These are phyloP conservation scores for Lagocephalus sceleratus DNA, from an alignment of 2,797 vertebrate species.

Conservation along the genomic window DNA sequence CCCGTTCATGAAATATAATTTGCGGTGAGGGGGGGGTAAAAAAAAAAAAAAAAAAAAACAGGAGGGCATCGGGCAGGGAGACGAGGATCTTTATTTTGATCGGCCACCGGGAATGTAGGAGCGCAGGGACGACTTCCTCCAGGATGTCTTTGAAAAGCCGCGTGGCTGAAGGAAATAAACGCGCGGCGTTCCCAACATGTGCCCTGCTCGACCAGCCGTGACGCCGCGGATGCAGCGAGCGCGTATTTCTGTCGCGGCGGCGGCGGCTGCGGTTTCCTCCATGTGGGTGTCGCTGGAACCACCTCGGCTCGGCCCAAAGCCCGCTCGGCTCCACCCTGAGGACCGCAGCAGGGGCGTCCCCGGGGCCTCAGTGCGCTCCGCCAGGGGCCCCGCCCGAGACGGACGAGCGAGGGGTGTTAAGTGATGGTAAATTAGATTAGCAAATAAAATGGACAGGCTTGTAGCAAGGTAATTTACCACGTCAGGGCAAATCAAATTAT, in stretches of 20 bases:
- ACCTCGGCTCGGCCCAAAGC: not conserved
- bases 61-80: slow-evolving; percentile 16
- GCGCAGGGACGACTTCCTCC: slow-evolving; percentile 6
- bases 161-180: slow-evolving; percentile 1
- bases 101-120: slow-evolving; percentile 19
- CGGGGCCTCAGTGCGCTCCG: slow-evolving; percentile 18
- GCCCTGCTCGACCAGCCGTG: slow-evolving; percentile 2
- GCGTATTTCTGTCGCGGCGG: slow-evolving; percentile 18
- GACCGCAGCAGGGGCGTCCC: not conserved
- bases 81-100: slow-evolving; percentile 32
- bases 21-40: slow-evolving; percentile 8
- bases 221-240: slow-evolving; percentile 31
- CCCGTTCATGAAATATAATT: slow-evolving; percentile 26
- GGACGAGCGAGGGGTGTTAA: slow-evolving; percentile 47
- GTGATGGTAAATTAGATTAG: slow-evolving; percentile 61
- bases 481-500: slow-evolving; percentile 68
- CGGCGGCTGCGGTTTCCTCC: slow-evolving; percentile 2
- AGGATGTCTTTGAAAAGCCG: slow-evolving; percentile 4
- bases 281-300: slow-evolving; percentile 23
- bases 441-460: slow-evolving; percentile 61
- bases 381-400: slow-evolving; percentile 27
- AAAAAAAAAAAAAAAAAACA: slow-evolving; percentile 41
- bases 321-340: not conserved
- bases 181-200: not conserved
- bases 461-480: slow-evolving; percentile 62